Conservation (phyloP, 1,140 invertebrate genomes). For the Formica exsecta region DNA sequence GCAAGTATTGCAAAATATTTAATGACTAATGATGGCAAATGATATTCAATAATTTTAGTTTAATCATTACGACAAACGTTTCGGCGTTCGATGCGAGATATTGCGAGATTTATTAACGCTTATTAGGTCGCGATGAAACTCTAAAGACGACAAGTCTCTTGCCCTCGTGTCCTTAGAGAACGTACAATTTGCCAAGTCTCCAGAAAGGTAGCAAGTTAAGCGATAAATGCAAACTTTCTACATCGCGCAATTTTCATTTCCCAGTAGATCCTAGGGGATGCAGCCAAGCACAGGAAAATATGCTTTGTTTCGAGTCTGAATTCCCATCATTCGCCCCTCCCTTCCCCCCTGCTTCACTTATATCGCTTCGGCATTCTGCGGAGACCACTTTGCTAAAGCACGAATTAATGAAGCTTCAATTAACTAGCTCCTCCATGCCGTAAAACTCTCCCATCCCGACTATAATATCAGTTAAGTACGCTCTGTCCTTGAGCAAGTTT, state of each 20-base stretch:
- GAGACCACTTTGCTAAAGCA: conserved; percentile 61
- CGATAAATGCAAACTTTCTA: conserved; percentile 53
- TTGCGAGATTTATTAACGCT: conserved; percentile 44
- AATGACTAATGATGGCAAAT: not conserved
- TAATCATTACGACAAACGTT: conserved; percentile 30
- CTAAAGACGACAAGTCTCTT: conserved; percentile 8
- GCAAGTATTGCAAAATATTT: not conserved
- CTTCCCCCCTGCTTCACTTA: not conserved
- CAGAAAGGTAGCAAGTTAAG: conserved; percentile 41
- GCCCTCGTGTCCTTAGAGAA: conserved; percentile 25
- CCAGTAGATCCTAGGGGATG: conserved; percentile 39
- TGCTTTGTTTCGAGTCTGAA: conserved; percentile 53
- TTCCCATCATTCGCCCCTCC: not conserved
- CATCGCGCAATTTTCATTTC: conserved; percentile 38
- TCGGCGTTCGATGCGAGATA: not conserved
- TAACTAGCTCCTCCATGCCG: conserved; percentile 38
- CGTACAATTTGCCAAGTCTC: conserved; percentile 20
- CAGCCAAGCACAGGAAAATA: conserved; percentile 37
- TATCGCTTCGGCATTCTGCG: conserved; percentile 28
- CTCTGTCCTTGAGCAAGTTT: conserved; percentile 23
- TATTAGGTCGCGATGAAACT: conserved; percentile 39
- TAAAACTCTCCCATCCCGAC: conserved; percentile 25
- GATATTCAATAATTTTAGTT: not conserved
- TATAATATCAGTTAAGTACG: conserved; percentile 32
- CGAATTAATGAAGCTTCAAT: conserved; percentile 65